phyloP scores from a whole-genome alignment of 2,888 invertebrate species.

The Mamestra brassicae region DNA sequence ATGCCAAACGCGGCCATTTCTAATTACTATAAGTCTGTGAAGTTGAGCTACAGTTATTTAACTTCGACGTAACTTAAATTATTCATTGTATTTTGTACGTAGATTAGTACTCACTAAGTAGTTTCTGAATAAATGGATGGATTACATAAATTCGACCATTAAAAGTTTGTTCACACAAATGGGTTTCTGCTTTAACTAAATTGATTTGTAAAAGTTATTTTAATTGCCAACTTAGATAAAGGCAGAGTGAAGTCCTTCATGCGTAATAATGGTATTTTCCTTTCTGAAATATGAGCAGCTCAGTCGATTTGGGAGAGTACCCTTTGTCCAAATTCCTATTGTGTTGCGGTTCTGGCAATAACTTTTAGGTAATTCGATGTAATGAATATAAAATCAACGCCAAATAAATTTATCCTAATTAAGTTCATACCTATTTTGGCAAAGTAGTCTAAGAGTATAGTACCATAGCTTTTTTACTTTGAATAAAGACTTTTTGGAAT shows the following conservation, averaged over 20 bases:
- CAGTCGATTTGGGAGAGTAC: conserved; percentile 16
- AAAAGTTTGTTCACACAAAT: conserved; percentile 52
- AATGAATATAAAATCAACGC: not conserved
- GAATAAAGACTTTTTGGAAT: not conserved
- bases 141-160: conserved; percentile 56
- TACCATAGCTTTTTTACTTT: not conserved
- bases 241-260: conserved; percentile 30
- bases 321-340: conserved; percentile 36
- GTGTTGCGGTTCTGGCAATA: conserved; percentile 11
- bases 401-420: not conserved
- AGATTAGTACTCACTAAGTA: conserved; percentile 58
- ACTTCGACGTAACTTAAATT: conserved; percentile 54
- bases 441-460: not conserved
- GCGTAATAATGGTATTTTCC: conserved; percentile 53
- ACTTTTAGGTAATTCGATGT: conserved; percentile 15
- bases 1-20: conserved; percentile 28
- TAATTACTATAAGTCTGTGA: conserved; percentile 38
- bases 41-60: conserved; percentile 35
- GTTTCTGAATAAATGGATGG: conserved; percentile 52
- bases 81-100: conserved; percentile 56
- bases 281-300: conserved; percentile 48
- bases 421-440: not conserved
- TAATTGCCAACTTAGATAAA: conserved; percentile 42
- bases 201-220: conserved; percentile 56
- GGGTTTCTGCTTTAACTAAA: conserved; percentile 46